Percentiles rank a stretch among this genome's conserved stretches.
Conservation (phyloP, 2,888 invertebrate species). For the Diplazon laetatorius region DNA sequence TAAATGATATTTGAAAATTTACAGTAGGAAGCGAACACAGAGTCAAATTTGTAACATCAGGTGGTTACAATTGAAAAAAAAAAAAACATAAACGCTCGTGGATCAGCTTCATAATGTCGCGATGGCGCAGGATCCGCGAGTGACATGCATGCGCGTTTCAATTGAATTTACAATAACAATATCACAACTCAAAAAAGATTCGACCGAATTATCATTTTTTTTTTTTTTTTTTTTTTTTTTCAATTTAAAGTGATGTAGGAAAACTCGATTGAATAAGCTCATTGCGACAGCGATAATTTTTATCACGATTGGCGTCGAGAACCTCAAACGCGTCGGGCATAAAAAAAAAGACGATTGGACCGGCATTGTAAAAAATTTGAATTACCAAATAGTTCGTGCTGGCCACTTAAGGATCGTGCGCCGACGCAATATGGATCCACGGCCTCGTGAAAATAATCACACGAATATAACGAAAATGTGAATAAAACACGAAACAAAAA, state of each 20-base stretch:
- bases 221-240: too few relatives aligned
- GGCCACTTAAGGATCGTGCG: conserved; percentile 19
- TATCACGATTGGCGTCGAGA: conserved; percentile 40
- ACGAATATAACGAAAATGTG: conserved; percentile 44
- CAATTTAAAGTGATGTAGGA: conserved; percentile 20
- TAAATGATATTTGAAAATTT: conserved; percentile 16
- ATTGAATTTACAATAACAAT: conserved; percentile 39
- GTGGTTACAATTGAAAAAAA: conserved; percentile 60
- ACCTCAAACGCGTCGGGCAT: conserved; percentile 43
- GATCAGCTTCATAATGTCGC: conserved; percentile 61
- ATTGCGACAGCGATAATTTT: conserved; percentile 62
- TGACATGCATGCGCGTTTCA: conserved; percentile 49
- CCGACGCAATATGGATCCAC: conserved; percentile 49
- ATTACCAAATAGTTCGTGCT: background rate
- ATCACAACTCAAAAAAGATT: conserved; percentile 31
- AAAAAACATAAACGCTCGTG: conserved; percentile 57
- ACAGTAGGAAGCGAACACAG: conserved; percentile 66
- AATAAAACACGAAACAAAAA: conserved; percentile 28
- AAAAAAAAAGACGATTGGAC: background rate
- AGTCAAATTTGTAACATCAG: conserved; percentile 47
- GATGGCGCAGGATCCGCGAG: conserved; percentile 41
- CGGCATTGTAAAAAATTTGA: background rate
- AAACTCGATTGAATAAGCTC: conserved; percentile 58
- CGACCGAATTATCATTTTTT: conserved; percentile 4
- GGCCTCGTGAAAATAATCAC: conserved; percentile 36